Base-by-base conservation (phyloP, 2,113 vertebrate genomes). In the Malurus alboscapulatus region DNA sequence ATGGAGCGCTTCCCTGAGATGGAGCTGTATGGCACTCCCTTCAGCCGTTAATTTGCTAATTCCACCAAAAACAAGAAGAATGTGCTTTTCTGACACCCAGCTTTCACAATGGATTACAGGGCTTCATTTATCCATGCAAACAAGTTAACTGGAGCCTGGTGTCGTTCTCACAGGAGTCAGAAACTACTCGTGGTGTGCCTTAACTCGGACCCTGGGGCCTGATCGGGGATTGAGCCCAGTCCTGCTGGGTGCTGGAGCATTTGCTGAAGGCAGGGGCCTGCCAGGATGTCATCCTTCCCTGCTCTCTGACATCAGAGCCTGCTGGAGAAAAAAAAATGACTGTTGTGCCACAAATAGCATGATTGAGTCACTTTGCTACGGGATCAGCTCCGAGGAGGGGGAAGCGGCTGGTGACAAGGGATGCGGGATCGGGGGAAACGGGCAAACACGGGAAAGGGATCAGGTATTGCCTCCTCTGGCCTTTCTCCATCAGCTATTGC, bases 331-430 rank as follows among this genome's bases (percentile, higher is more conserved):
- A 87, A 87, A 87, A 91, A 96, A 85, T 66, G 44, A 71, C 82
- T 88, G 47, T 90, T 87, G 79, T 92, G 85, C 94, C 76, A 92
- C 94, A 95, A 96, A 96, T 95, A 96, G 90, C 85, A 94, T 14
- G 84, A 96, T 89, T 94, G 94, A 95, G 90, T 96, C 94, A 95
- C 93, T 96, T 95, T 96, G 88, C 87, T 95, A 91, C 84, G 61
- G 87, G 94, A 96, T 76, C 87, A 79, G 92, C 93, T 91, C 87
- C 29, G 75, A 71, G 84, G 90, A 94, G 90, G 76, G 68, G 59
- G 75, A 90, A 93, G 75, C 5, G 63, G 3, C 63, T 40, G 82
- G 81, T 0, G 8, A 83, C 82, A 86, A 90, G 78, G 88, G 50
- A 74, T 26, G 40, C 59, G 72, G 47, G 14, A 80, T 18, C 63